These are phyloP conservation scores for Glossophaga mutica DNA, from an alignment of 2,797 vertebrate species.

Conservation along the genomic window DNA sequence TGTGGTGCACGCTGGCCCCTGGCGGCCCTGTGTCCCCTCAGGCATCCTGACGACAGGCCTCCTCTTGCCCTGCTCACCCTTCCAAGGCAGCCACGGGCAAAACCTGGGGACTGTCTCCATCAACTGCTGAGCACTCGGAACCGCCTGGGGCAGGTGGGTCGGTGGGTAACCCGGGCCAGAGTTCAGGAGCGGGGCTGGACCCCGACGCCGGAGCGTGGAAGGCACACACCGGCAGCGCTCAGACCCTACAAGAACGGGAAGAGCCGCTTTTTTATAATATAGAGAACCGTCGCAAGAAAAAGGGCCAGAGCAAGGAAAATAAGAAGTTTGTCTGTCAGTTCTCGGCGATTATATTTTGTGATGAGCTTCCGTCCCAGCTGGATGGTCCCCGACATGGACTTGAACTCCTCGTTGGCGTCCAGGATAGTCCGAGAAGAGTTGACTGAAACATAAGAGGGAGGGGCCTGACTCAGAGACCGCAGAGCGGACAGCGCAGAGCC, in stretches of 20 bases:
- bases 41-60: background rate
- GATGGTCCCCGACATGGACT: slow-evolving; percentile 97
- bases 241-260: slow-evolving; percentile 90
- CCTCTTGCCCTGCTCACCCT: background rate
- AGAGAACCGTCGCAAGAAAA: slow-evolving; percentile 95
- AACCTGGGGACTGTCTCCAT: background rate
- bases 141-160: background rate
- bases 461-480: background rate
- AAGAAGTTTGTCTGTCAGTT: slow-evolving; percentile 96
- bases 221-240: background rate
- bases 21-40: background rate
- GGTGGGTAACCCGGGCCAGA: background rate
- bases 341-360: slow-evolving; percentile 96
- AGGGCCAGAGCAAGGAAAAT: slow-evolving; percentile 96
- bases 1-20: fast-evolving
- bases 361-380: slow-evolving; percentile 96
- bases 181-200: background rate
- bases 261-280: slow-evolving; percentile 97
- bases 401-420: slow-evolving; percentile 98
- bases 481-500: background rate
- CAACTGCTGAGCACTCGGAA: background rate
- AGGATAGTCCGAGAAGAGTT: slow-evolving; percentile 93
- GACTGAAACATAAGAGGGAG: slow-evolving; percentile 77
- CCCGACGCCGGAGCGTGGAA: background rate
- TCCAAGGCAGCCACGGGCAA: background rate